These are phyloP conservation scores for Morbakka virulenta DNA, from an alignment of 30 jellyfish, hydroid and myxozoan genomes.

Conservation along the genomic window DNA sequence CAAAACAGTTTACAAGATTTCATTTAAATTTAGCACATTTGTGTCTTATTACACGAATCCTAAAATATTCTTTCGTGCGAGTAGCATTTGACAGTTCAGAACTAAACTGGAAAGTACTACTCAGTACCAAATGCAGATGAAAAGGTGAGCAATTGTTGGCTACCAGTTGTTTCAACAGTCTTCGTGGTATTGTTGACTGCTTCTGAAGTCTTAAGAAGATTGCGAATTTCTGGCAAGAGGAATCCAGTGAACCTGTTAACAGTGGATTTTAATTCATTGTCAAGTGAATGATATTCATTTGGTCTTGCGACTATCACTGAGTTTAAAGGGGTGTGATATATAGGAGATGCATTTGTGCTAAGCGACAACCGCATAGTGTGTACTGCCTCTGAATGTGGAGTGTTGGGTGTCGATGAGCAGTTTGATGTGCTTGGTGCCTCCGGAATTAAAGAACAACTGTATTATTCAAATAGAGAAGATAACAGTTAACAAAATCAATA, in stretches of 20 bases:
- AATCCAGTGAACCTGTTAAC: not conserved
- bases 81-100: too few species aligned
- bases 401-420: too few species aligned
- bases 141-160: not conserved
- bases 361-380: not conserved
- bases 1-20: too few species aligned
- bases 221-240: not conserved
- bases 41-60: too few species aligned
- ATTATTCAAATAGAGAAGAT: too few species aligned
- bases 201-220: not conserved
- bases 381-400: too few species aligned
- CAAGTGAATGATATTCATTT: not conserved
- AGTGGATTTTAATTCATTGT: not conserved
- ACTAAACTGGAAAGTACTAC: too few species aligned
- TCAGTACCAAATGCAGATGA: not conserved
- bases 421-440: too few species aligned
- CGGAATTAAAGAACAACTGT: too few species aligned
- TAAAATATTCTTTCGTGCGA: too few species aligned
- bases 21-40: too few species aligned
- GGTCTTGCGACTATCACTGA: not conserved
- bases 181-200: not conserved
- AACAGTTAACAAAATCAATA: too few species aligned
- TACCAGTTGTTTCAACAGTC: not conserved
- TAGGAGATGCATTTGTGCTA: not conserved
- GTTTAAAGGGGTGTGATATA: not conserved